Evolutionary conservation across 2,888 invertebrate genomes (phyloP).

Genomic region (Chaitophorus viminalis): DNA sequence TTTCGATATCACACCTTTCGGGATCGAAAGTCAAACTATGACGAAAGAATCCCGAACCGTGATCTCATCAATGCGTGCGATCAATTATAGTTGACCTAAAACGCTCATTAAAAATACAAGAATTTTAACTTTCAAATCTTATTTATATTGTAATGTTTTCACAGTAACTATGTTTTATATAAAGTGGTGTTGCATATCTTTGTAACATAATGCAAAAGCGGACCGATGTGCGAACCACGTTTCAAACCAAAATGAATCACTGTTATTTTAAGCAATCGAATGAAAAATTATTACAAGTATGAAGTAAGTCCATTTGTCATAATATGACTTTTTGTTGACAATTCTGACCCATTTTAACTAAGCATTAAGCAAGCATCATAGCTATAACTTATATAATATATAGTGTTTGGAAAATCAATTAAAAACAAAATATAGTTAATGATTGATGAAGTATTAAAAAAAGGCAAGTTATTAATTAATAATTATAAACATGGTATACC

Average conservation of each 20-base stretch:
- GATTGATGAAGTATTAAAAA: not conserved
- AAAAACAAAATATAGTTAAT: not conserved
- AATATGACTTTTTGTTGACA: not conserved
- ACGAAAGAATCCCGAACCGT: too few species aligned
- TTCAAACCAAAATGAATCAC: not conserved
- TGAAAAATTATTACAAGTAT: not conserved
- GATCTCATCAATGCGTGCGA: too few species aligned
- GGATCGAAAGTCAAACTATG: too few species aligned
- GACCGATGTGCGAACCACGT: not conserved
- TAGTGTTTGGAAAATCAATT: constrained; percentile 21
- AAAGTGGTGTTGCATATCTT: too few species aligned
- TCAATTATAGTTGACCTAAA: too few species aligned
- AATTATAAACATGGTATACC: not conserved
- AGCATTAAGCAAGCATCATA: too few species aligned
- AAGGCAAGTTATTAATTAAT: not conserved
- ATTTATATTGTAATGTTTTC: too few species aligned
- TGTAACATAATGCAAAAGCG: not conserved
- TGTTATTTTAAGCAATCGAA: not conserved
- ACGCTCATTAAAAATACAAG: too few species aligned
- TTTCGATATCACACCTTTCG: too few species aligned
- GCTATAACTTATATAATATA: too few species aligned
- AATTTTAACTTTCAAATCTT: too few species aligned
- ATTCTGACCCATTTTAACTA: not conserved
- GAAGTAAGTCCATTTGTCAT: not conserved
- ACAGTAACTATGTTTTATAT: too few species aligned